Conservation (phyloP, 2,888 invertebrate species). For the Eristalis arbustorum region DNA sequence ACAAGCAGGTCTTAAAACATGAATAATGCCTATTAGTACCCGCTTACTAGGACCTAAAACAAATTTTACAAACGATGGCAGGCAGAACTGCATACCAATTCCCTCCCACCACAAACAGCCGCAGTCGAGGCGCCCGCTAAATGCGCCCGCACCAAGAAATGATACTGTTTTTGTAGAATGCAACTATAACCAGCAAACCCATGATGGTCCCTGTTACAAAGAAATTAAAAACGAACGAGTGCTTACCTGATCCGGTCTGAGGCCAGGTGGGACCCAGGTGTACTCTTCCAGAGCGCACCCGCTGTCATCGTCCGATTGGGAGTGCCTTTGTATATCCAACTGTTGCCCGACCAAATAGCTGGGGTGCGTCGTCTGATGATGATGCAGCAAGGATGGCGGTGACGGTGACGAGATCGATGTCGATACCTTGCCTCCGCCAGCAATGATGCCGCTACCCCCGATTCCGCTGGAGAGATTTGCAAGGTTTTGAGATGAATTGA, state of each 20-base stretch:
- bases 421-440: constrained; percentile 71
- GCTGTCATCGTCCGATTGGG: constrained; percentile 98
- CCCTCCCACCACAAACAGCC: neutral
- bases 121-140: neutral
- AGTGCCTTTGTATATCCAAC: constrained; percentile 89
- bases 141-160: constrained; percentile 37
- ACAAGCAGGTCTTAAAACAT: neutral
- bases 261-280: constrained; percentile 98
- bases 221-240: constrained; percentile 4
- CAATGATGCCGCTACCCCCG: constrained; percentile 25
- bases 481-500: constrained; percentile 65
- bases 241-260: constrained; percentile 96
- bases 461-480: constrained; percentile 40
- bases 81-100: neutral
- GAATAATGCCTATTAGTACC: neutral
- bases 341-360: constrained; percentile 79
- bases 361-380: constrained; percentile 76
- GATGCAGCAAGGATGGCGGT: constrained; percentile 78
- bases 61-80: neutral
- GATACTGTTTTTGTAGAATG: constrained; percentile 44
- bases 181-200: constrained; percentile 24
- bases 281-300: constrained; percentile 99
- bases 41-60: neutral
- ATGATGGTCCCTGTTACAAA: neutral
- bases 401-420: constrained; percentile 79